Evolutionary conservation across 2,888 invertebrate species (phyloP), one percentile per base, ranked within the genome.

Genomic region (Julus scanicus): DNA sequence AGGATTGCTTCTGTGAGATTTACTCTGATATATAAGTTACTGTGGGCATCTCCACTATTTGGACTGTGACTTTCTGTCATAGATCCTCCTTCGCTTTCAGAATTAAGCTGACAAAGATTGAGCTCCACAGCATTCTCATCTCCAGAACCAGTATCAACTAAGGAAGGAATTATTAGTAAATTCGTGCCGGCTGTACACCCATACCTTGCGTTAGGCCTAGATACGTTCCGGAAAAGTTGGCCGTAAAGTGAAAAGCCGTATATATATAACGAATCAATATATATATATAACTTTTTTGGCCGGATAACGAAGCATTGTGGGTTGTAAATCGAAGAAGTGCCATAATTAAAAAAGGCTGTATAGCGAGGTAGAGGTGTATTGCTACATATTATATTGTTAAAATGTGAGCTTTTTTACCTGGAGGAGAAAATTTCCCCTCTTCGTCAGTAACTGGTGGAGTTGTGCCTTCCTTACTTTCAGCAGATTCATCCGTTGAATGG

Each of bases 401-500:
- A 29, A 1, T 29, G 29, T 29, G 1, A 29, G 29, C 29, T 29
- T 29, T 29, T 85, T 44, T 90, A 86, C 88, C 89, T 20, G 89
- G 89, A 15, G 90, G 90, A 8, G 90, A 90, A 53, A 90, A 90
- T 89, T 92, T 91, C 37, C 90, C 90, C 29, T 90, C 90, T 53
- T 91, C 91, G 39, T 80, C 37, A 89, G 91, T 91, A 93, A 92
- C 9, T 92, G 91, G 87, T 91, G 90, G 86, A 86, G 86, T 91
- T 91, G 87, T 91, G 17, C 85, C 88, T 39, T 88, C 40, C 15
- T 84, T 88, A 57, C 88, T 88, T 90, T 92, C 92, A 84, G 91
- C 92, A 89, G 93, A 93, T 90, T 94, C 94, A 89, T 94, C 93
- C 2, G 94, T 94, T 20, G 93, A 92, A 0, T 94, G 93, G 0